These are phyloP conservation scores for Discoglossus pictus DNA, from an alignment of 2,797 vertebrate species.

Conservation along the genomic window DNA sequence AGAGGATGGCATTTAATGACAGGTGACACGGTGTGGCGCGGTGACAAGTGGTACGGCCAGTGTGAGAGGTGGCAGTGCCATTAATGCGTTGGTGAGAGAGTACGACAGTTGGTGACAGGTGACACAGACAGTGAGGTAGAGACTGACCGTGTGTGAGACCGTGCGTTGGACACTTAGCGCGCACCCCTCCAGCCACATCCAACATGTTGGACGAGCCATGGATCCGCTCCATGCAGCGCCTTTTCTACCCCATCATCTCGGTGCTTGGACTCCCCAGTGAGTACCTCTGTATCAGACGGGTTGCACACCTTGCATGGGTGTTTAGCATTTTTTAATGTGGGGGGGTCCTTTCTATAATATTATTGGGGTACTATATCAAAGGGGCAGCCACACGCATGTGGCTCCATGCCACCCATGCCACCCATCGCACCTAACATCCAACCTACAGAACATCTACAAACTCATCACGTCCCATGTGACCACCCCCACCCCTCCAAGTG, in stretches of 20 bases:
- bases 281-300: not conserved
- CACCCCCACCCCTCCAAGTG: no score
- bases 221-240: slow-evolving; percentile 37
- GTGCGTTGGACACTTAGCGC: not conserved
- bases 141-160: not conserved
- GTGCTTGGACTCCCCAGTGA: slow-evolving; percentile 34
- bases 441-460: no score
- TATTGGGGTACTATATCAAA: no score
- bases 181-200: not conserved
- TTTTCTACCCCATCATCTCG: slow-evolving; percentile 44
- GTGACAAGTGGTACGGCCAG: not conserved
- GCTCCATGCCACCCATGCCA: no score
- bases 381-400: no score
- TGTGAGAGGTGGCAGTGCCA: not conserved
- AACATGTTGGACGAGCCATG: slow-evolving; percentile 29
- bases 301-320: no score
- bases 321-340: no score
- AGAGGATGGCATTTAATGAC: not conserved
- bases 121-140: not conserved
- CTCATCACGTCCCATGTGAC: no score
- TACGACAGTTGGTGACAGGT: not conserved
- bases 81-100: not conserved
- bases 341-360: no score
- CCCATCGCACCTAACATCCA: no score
- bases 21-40: not conserved